Percentiles rank a stretch among this genome's conserved stretches.
phyloP scores from a whole-genome alignment of 2,888 invertebrate species.

The Therioaphis trifolii region DNA sequence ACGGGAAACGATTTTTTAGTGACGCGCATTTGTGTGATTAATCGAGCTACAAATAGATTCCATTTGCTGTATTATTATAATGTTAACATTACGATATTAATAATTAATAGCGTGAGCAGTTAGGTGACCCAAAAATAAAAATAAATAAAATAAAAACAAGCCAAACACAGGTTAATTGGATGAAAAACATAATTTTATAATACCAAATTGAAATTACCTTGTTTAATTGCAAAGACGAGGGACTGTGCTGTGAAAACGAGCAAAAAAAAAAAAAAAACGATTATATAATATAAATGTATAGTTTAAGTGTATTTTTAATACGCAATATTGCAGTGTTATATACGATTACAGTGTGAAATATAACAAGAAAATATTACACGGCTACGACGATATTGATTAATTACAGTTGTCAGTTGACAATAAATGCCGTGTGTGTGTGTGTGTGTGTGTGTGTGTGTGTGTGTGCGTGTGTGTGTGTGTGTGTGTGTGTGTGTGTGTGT shows the following conservation, averaged over 20 bases:
- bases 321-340: too few relatives aligned
- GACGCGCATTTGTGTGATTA: background rate
- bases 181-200: slow-evolving; percentile 3
- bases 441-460: too few relatives aligned
- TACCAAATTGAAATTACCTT: slow-evolving; percentile 68
- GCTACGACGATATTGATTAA: too few relatives aligned
- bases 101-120: background rate
- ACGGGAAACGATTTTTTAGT: background rate
- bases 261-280: slow-evolving; percentile 38
- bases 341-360: too few relatives aligned
- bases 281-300: slow-evolving; percentile 16
- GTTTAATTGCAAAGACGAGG: slow-evolving; percentile 60
- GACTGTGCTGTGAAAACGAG: slow-evolving; percentile 61
- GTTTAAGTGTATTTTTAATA: slow-evolving; percentile 10
- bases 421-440: too few relatives aligned
- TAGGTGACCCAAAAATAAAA: slow-evolving; percentile 23
- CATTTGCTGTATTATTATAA: background rate
- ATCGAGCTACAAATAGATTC: too few relatives aligned
- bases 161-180: slow-evolving; percentile 38
- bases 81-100: background rate
- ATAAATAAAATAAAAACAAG: slow-evolving; percentile 4
- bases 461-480: too few relatives aligned
- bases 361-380: too few relatives aligned
- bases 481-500: too few relatives aligned
- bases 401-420: too few relatives aligned